phyloP scores from a whole-genome alignment of 2,113 vertebrate species.

The Empidonax alnorum region DNA sequence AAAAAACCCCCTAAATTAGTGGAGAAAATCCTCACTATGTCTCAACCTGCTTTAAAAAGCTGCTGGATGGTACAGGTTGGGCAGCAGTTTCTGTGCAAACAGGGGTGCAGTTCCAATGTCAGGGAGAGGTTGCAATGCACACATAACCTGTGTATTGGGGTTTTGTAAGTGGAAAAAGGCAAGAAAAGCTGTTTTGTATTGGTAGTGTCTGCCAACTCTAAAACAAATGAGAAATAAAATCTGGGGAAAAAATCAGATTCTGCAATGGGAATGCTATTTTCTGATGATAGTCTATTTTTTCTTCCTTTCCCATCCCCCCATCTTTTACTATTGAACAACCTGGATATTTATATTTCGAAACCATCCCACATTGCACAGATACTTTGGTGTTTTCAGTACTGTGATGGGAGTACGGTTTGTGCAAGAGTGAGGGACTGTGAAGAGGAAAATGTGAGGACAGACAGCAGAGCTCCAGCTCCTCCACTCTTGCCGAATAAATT shows the following conservation, averaged over 20 bases:
- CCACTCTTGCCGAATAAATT: not conserved
- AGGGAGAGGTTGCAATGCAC: not conserved
- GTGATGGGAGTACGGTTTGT: not conserved
- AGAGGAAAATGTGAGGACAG: not conserved
- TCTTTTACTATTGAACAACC: not conserved
- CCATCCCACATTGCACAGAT: not conserved
- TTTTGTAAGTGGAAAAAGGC: not conserved
- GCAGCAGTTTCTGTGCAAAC: not conserved
- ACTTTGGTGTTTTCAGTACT: not conserved
- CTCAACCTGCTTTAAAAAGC: not conserved
- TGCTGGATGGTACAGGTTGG: not conserved
- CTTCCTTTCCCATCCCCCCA: fast-evolving
- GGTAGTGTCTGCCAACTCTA: not conserved
- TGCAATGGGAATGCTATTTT: not conserved
- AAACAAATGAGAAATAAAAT: not conserved
- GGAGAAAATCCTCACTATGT: not conserved
- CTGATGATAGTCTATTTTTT: not conserved
- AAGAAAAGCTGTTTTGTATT: not conserved
- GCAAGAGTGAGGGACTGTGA: not conserved
- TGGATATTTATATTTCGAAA: not conserved
- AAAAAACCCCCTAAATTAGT: not conserved
- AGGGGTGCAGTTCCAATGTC: fast-evolving
- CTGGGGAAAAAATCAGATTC: not conserved
- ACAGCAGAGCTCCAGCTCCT: not conserved
- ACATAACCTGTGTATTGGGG: not conserved